A percentile compares a stretch with the other conserved stretches of the same genome.
Evolutionary conservation across 2,888 invertebrate genomes (phyloP).

Genomic region (Odontomyia ornata): DNA sequence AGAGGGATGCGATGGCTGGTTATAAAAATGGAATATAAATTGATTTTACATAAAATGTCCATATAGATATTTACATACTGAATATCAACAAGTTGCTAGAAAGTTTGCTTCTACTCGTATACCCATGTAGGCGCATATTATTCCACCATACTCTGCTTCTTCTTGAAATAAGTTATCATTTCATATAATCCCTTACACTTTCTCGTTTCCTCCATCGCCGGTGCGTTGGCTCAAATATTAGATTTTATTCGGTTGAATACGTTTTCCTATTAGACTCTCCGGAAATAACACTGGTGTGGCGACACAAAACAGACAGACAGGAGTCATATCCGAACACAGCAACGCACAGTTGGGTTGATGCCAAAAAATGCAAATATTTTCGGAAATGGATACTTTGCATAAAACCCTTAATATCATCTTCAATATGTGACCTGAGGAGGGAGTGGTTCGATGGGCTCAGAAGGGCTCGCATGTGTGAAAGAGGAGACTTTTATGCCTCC

Average conservation of each 20-base stretch:
- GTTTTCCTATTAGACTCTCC: background rate
- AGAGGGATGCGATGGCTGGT: background rate
- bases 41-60: background rate
- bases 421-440: too few relatives aligned
- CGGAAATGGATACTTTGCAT: background rate
- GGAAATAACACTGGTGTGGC: background rate
- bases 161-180: background rate
- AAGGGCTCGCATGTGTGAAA: too few relatives aligned
- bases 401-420: background rate
- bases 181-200: background rate
- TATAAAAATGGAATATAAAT: conserved; percentile 8
- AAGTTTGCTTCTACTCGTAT: background rate
- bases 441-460: too few relatives aligned
- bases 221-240: background rate
- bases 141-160: background rate
- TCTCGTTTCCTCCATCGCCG: too few relatives aligned
- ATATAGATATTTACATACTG: background rate
- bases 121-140: background rate
- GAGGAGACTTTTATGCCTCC: too few relatives aligned
- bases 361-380: conserved; percentile 34
- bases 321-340: background rate
- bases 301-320: background rate
- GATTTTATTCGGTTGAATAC: background rate
- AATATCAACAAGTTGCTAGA: background rate
- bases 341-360: background rate